Evolutionary conservation across 2,888 invertebrate genomes (phyloP), one percentile per base, ranked within the genome.

Genomic region (Patella pellucida): DNA sequence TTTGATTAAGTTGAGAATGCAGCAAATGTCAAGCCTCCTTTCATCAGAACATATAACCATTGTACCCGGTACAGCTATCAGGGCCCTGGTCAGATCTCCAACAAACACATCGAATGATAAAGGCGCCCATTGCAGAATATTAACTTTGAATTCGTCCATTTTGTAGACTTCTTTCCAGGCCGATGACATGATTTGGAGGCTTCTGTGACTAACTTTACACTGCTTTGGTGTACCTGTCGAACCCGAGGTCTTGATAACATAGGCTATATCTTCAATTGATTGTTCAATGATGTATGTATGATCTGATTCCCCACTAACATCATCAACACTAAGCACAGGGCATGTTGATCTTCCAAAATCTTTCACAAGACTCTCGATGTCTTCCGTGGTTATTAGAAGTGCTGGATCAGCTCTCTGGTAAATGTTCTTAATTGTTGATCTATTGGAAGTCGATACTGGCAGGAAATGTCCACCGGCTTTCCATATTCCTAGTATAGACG

Each of bases 181-280:
- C 7, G 56, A 0, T 15, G 74, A 54, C 27, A 74, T 31, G 3
- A 70, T 54, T 23, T 70, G 52, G 11, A 74, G 62, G n/a, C 52
- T 52, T 56, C 27, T 70, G 41, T 74, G 74, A n/a, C 54, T 19
- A 15, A 71, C 50, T 19, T 15, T 23, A 27, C 68, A 68, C 50
- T 62, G 52, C 54, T 74, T 74, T 62, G 74, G 74, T 70, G 52
- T 74, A 15, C 74, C 74, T 12, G 74, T 74, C 16, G 74, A 74
- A 9, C 74, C 74, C 16, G 74, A 74, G 27, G 74, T 74, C 51
- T 52, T 52, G 16, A 74, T 74, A n/a, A 71, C 67, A 41, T 74
- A 74, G 69, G 74, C 74, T 3, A 71, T 19, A 16, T 54, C 56
- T 16, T 70, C 67, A 27, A 68, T 68, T 27, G 31, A 27, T 3